Evolutionary conservation across 2,888 invertebrate genomes (phyloP).

Genomic region (Cryptocephalus moraei): DNA sequence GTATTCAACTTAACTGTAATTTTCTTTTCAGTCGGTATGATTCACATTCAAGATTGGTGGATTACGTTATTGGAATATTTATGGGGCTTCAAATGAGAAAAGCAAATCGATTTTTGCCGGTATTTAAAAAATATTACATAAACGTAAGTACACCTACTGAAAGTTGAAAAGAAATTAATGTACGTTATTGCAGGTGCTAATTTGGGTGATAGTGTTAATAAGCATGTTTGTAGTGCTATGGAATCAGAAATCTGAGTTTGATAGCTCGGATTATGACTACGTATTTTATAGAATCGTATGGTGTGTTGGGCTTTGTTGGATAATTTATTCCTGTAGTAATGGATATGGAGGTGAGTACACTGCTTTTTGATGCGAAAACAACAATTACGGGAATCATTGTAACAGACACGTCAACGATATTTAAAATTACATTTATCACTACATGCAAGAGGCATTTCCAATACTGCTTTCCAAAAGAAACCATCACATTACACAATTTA

Average conservation of each 20-base stretch:
- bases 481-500: too few relatives aligned
- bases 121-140: too few relatives aligned
- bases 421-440: too few relatives aligned
- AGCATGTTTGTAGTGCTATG: slow-evolving; percentile 5
- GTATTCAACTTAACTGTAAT: neutral
- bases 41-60: slow-evolving; percentile 12
- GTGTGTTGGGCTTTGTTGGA: slow-evolving; percentile 16
- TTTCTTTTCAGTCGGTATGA: slow-evolving; percentile 10
- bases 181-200: neutral
- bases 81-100: slow-evolving; percentile 12
- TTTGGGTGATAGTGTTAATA: slow-evolving; percentile 11
- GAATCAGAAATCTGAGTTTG: too few relatives aligned
- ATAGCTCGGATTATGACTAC: slow-evolving; percentile 3
- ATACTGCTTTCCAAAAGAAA: too few relatives aligned
- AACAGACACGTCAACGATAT: too few relatives aligned
- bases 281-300: slow-evolving; percentile 13
- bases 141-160: too few relatives aligned
- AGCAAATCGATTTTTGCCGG: neutral
- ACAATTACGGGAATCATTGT: too few relatives aligned
- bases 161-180: too few relatives aligned
- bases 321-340: slow-evolving; percentile 14
- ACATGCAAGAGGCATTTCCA: too few relatives aligned
- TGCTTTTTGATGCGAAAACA: slow-evolving; percentile 1
- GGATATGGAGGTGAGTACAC: slow-evolving; percentile 19
- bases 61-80: slow-evolving; percentile 14